Evolutionary conservation across 2,888 invertebrate genomes (phyloP).

Genomic region (Sarcophaga carnaria): DNA sequence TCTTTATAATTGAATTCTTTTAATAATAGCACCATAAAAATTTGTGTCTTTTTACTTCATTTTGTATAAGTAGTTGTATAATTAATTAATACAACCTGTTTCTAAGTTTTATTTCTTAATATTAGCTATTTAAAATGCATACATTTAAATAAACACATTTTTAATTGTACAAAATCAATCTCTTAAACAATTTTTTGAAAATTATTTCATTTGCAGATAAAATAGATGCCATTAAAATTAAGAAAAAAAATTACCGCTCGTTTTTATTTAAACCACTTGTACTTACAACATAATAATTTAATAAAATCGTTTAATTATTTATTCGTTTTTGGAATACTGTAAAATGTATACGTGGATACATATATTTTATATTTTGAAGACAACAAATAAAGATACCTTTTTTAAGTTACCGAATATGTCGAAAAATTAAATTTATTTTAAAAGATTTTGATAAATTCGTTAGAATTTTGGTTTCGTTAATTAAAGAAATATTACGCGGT

Average conservation of each 20-base stretch:
- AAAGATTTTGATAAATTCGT: no score
- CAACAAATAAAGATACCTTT: no score
- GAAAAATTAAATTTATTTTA: no score
- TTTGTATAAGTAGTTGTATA: background rate
- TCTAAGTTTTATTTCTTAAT: background rate
- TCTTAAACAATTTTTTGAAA: background rate
- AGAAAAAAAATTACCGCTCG: background rate
- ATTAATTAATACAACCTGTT: background rate
- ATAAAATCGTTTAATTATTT: background rate
- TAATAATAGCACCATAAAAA: no score
- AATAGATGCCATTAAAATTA: background rate
- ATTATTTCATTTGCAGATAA: background rate
- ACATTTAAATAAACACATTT: background rate
- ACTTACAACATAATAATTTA: background rate
- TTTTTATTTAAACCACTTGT: background rate
- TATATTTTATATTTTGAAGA: no score
- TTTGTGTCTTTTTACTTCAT: background rate
- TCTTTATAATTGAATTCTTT: no score
- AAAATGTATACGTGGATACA: no score
- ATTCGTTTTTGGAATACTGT: background rate
- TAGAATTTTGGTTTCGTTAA: no score
- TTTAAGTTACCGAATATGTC: no score
- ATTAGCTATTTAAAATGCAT: background rate
- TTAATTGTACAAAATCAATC: background rate
- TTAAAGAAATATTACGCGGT: no score